Conservation (phyloP, 2,113 vertebrate genomes). For the Dipodomys spectabilis region DNA sequence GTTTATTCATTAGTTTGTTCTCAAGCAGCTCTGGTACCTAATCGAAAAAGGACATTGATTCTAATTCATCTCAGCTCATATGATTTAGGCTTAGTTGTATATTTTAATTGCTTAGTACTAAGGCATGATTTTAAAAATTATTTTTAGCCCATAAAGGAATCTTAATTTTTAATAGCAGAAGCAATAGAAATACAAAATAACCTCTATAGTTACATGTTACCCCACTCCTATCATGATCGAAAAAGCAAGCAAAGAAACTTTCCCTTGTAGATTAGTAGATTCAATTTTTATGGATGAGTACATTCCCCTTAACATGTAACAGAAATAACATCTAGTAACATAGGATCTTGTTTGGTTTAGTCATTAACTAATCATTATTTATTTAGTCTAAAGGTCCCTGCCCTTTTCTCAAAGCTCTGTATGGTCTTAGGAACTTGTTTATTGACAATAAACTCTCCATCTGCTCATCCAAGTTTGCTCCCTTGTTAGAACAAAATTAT, state of each 20-base stretch:
- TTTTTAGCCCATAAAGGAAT: constrained; percentile 56
- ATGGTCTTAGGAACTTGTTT: constrained; percentile 16
- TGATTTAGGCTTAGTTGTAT: constrained; percentile 55
- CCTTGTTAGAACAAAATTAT: constrained; percentile 36
- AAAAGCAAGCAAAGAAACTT: constrained; percentile 41
- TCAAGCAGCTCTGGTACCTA: constrained; percentile 30
- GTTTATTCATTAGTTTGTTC: constrained; percentile 53
- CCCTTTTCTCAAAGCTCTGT: neutral
- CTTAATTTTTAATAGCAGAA: constrained; percentile 70
- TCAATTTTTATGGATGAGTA: constrained; percentile 51
- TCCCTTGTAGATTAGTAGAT: neutral
- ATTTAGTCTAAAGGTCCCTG: neutral
- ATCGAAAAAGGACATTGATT: constrained; percentile 58
- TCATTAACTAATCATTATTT: constrained; percentile 28
- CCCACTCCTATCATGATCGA: neutral
- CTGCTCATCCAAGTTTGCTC: neutral
- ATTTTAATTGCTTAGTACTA: constrained; percentile 71
- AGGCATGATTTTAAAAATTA: constrained; percentile 35
- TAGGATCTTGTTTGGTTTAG: neutral
- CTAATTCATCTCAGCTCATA: constrained; percentile 54
- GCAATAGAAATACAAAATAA: constrained; percentile 64
- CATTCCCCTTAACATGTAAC: constrained; percentile 26
- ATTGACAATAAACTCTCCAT: neutral
- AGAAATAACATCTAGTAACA: neutral
- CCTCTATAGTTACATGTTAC: constrained; percentile 20